Conservation (phyloP, 2,888 invertebrate genomes). For the Patella ulyssiponensis region DNA sequence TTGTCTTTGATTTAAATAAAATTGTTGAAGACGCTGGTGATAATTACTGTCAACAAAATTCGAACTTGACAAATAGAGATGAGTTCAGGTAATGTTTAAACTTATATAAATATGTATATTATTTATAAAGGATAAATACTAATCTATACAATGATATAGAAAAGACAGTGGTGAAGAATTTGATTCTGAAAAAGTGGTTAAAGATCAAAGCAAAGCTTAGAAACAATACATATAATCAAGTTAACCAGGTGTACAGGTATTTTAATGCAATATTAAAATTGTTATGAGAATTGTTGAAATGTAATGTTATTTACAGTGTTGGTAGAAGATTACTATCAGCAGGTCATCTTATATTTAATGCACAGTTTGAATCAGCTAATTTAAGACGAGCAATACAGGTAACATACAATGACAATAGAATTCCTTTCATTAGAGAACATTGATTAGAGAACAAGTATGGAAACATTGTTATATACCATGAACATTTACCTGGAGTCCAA, state of each 20-base stretch:
- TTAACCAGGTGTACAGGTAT: neutral
- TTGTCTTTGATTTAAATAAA: conserved; percentile 82
- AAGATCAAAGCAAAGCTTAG: neutral
- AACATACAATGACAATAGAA: conserved; percentile 22
- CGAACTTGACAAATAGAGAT: conserved; percentile 62
- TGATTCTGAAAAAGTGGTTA: no score
- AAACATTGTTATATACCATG: no score
- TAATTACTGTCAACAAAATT: conserved; percentile 46
- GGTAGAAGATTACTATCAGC: conserved; percentile 51
- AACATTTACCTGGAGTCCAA: no score
- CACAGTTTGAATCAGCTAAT: conserved; percentile 90
- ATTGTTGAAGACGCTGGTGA: conserved; percentile 62
- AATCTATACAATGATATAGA: no score
- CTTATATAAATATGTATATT: no score
- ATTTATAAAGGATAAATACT: no score
- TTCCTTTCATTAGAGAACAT: no score
- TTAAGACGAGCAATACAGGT: conserved; percentile 86
- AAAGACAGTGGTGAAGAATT: no score
- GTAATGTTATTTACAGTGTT: conserved; percentile 30
- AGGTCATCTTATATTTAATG: conserved; percentile 81
- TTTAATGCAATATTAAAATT: no score
- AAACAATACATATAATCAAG: neutral
- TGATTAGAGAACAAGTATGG: no score
- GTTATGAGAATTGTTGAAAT: neutral
- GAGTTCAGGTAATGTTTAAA: conserved; percentile 53